Evolutionary conservation across 2,888 invertebrate genomes (phyloP).

Genomic region (Polyploca ridens): DNA sequence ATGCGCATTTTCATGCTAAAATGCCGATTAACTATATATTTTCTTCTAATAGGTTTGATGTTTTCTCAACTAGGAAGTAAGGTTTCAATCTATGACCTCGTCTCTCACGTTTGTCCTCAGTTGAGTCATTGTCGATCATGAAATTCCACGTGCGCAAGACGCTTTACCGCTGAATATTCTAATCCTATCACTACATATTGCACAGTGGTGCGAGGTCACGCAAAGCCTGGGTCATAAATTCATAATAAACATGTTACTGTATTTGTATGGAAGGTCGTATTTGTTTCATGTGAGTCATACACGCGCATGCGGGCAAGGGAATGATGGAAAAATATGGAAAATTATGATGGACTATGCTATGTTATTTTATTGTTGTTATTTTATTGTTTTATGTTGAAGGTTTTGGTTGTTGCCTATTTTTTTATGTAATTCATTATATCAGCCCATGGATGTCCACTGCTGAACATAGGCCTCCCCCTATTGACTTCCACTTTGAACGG

Average conservation of each 20-base stretch:
- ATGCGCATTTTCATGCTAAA: too few species aligned
- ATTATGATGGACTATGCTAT: conserved; percentile 18
- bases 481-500: too few species aligned
- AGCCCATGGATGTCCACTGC: too few species aligned
- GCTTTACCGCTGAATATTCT: background rate
- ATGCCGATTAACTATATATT: too few species aligned
- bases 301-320: conserved; percentile 45
- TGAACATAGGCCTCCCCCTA: too few species aligned
- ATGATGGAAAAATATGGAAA: conserved; percentile 42
- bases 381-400: conserved; percentile 16
- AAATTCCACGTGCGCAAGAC: background rate
- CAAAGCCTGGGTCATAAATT: conserved; percentile 36
- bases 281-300: conserved; percentile 53
- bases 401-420: background rate
- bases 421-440: too few species aligned
- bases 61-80: too few species aligned
- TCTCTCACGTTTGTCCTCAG: background rate
- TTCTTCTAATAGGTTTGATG: too few species aligned
- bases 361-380: conserved; percentile 15
- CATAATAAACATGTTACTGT: conserved; percentile 43
- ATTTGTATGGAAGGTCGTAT: conserved; percentile 46
- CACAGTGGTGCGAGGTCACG: conserved; percentile 39
- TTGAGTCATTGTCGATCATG: background rate
- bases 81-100: background rate
- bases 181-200: conserved; percentile 17